Conservation (phyloP, 92 coral and sea anemone genomes). For the Montipora capitata region DNA sequence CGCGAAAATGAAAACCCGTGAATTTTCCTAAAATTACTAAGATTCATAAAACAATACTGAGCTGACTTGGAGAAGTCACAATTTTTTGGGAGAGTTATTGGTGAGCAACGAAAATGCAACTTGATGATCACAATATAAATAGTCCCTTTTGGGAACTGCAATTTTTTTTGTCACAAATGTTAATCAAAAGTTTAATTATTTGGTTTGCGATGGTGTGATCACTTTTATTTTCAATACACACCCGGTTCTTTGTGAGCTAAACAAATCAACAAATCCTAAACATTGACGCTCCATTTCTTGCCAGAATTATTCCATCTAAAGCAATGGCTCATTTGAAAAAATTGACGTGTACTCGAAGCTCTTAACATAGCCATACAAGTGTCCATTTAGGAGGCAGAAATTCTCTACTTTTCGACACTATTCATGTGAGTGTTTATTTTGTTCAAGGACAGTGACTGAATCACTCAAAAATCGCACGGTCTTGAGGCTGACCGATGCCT, state of each 20-base stretch:
- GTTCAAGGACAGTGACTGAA: slow-evolving; percentile 51
- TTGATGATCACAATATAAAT: too few species aligned
- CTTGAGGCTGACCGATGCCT: slow-evolving; percentile 30
- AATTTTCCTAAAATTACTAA: neutral
- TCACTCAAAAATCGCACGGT: slow-evolving; percentile 72
- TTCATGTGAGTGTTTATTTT: slow-evolving; percentile 10
- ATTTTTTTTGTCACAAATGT: neutral
- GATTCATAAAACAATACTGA: too few species aligned
- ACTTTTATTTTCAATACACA: neutral
- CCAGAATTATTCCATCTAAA: neutral
- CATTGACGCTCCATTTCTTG: neutral
- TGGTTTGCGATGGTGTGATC: neutral
- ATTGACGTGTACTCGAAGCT: neutral
- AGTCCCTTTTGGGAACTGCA: too few species aligned
- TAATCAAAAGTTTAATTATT: neutral
- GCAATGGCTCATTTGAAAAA: neutral
- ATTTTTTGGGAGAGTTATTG: too few species aligned
- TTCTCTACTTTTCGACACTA: neutral
- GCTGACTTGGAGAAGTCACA: too few species aligned
- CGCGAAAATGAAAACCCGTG: neutral
- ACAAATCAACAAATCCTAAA: neutral
- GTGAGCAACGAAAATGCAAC: too few species aligned
- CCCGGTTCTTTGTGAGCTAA: too few species aligned
- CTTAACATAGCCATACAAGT: neutral
- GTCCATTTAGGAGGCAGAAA: neutral